Conservation (phyloP, 1,140 invertebrate species). For the Drosophila pachea region DNA sequence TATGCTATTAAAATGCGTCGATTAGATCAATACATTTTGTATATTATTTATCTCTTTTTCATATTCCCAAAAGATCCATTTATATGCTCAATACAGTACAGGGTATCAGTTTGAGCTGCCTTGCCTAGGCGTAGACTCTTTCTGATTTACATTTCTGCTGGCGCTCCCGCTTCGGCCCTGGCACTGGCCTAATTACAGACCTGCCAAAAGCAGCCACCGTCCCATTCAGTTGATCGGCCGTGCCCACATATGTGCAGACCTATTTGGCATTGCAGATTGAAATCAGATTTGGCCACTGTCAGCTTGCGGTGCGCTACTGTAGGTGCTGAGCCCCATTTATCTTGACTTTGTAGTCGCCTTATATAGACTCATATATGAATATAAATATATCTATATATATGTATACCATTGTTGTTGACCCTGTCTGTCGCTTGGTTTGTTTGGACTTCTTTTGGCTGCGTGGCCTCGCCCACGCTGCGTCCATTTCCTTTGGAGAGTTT, state of each 20-base stretch:
- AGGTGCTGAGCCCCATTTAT: slow-evolving; percentile 47
- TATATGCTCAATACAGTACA: background rate
- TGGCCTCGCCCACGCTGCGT: slow-evolving; percentile 37
- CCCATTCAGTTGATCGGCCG: slow-evolving; percentile 23
- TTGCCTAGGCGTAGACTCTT: slow-evolving; percentile 35
- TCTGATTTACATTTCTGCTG: slow-evolving; percentile 62
- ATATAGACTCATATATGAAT: too few relatives aligned
- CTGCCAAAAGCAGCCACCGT: slow-evolving; percentile 25
- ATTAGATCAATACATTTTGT: background rate
- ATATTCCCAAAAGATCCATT: background rate
- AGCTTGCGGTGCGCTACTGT: slow-evolving; percentile 14
- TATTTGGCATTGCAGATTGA: slow-evolving; percentile 27
- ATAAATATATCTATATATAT: background rate
- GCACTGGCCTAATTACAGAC: slow-evolving; percentile 55
- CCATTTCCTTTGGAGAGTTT: slow-evolving; percentile 60
- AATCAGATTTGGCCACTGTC: slow-evolving; percentile 25
- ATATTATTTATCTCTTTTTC: background rate
- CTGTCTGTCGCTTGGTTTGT: slow-evolving; percentile 42
- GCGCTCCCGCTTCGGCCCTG: slow-evolving; percentile 2
- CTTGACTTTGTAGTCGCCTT: slow-evolving; percentile 3
- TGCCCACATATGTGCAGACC: slow-evolving; percentile 4
- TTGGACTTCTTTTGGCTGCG: slow-evolving; percentile 37
- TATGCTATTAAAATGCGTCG: background rate
- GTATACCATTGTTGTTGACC: slow-evolving; percentile 39
- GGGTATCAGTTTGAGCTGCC: slow-evolving; percentile 9